These are phyloP conservation scores for Pimephales promelas DNA, from an alignment of 2,113 vertebrate genomes.

Conservation along the genomic window DNA sequence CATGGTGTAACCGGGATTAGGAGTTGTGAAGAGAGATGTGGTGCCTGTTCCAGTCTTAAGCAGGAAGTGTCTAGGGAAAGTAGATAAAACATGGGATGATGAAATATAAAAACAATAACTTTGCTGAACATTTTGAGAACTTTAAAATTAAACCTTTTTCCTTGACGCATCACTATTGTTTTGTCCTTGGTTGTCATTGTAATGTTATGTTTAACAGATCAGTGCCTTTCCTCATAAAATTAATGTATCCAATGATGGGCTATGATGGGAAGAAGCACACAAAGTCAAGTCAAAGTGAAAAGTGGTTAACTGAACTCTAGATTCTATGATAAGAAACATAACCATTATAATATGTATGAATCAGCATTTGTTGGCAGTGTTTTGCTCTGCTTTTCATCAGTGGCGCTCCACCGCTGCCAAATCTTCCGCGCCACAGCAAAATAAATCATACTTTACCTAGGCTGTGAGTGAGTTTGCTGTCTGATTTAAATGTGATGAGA, in stretches of 20 bases:
- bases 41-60: conserved; percentile 98
- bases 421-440: not conserved
- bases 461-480: not conserved
- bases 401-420: not conserved
- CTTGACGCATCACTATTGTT: not conserved
- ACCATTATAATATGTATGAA: conserved; percentile 15
- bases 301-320: not conserved
- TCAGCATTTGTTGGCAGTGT: conserved; percentile 15
- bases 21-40: conserved; percentile 94
- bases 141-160: not conserved
- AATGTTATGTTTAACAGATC: not conserved
- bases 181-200: not conserved
- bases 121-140: not conserved
- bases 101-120: conserved; percentile 9
- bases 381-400: conserved; percentile 17
- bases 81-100: not conserved
- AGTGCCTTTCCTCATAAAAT: not conserved
- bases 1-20: conserved; percentile 98
- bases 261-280: not conserved
- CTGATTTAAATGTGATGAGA: conserved; percentile 5
- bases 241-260: not conserved
- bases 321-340: conserved; percentile 13
- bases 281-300: not conserved
- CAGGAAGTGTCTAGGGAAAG: conserved; percentile 89
- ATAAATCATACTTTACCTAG: conserved; percentile 1